Percentiles rank a stretch among this genome's conserved stretches.
Conservation (phyloP, 1,140 invertebrate genomes). For the Drosophila obscura region DNA sequence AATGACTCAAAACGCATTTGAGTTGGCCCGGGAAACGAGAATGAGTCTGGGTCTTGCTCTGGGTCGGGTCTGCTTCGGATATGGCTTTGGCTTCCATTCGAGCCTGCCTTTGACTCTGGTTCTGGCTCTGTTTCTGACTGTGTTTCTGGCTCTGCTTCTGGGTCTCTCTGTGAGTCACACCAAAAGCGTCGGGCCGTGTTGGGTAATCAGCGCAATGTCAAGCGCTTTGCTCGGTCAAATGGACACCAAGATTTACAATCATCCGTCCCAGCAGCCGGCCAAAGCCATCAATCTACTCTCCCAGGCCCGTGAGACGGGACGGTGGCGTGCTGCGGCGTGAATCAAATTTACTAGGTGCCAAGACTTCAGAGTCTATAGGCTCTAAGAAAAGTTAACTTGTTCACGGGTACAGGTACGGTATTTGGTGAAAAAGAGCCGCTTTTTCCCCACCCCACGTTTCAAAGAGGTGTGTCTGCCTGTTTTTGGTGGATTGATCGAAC, state of each 20-base stretch:
- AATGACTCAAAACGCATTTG: slow-evolving; percentile 60
- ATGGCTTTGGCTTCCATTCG: slow-evolving; percentile 1
- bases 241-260: slow-evolving; percentile 67
- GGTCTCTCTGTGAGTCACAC: slow-evolving; percentile 11
- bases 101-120: not conserved
- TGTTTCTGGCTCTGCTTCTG: not conserved
- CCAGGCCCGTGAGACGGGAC: not conserved
- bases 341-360: slow-evolving; percentile 61
- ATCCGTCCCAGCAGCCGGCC: slow-evolving; percentile 55
- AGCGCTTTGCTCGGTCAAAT: slow-evolving; percentile 27
- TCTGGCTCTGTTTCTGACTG: not conserved
- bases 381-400: not conserved
- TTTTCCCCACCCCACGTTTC: too few species aligned
- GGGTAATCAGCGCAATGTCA: slow-evolving; percentile 73
- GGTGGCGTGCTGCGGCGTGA: slow-evolving; percentile 37
- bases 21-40: not conserved
- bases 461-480: too few species aligned
- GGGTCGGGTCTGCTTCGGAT: not conserved
- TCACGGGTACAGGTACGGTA: slow-evolving; percentile 1
- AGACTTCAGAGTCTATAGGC: slow-evolving; percentile 22
- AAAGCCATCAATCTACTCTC: slow-evolving; percentile 67
- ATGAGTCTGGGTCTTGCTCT: not conserved
- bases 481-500: too few species aligned
- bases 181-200: slow-evolving; percentile 21
- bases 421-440: not conserved